Base-by-base conservation (phyloP, 1,140 invertebrate genomes). In the Nasonia vitripennis region DNA sequence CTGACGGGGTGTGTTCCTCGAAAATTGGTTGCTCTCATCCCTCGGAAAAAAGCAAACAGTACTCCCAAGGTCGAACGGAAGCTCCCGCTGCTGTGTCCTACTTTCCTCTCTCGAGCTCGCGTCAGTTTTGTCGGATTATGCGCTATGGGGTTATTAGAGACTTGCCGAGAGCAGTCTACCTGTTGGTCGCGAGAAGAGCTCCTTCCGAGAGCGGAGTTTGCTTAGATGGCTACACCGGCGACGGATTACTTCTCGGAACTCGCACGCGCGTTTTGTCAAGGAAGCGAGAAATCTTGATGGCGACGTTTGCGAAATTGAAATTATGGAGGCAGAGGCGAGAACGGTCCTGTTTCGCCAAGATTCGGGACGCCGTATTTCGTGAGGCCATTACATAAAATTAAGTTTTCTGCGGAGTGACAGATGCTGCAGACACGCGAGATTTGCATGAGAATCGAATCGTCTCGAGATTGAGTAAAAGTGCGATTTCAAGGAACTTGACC, bases 261-360 rank as follows among this genome's bases (percentile, higher is more conserved):
- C 17, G 23, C 31, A 5, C 34, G 23, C 55, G 23, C 55, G 74
- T 62, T 84, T 84, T 84, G 75, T 84, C 82, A 78, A 41, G 37
- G 23, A 27, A 84, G 62, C 77, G 45, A 73, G 67, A 79, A 31
- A 84, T 84, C 77, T 73, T 51, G 62, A 79, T 55, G 27, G 74
- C 48, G 74, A 71, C 67, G 48, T 67, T 79, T 12, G 83, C 78
- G 78, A 85, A 85, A 85, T 85, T 85, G 83, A 80, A 85, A 85
- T 80, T n/a, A 48, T 68, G 37, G 70, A 62, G 80, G 41, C 41
- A 51, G 37, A 78, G 37, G 77, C 27, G 9, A 71, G 68, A 48
- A 17, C 51, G 3, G 55, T 41, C 12, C 41, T 71, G 27, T 55
- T 51, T 73, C n/a, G 11, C 20, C 55, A 1, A 6, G n/a, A 1